phyloP scores from a whole-genome alignment of 2,888 invertebrate genomes.

The Boloria selene region DNA sequence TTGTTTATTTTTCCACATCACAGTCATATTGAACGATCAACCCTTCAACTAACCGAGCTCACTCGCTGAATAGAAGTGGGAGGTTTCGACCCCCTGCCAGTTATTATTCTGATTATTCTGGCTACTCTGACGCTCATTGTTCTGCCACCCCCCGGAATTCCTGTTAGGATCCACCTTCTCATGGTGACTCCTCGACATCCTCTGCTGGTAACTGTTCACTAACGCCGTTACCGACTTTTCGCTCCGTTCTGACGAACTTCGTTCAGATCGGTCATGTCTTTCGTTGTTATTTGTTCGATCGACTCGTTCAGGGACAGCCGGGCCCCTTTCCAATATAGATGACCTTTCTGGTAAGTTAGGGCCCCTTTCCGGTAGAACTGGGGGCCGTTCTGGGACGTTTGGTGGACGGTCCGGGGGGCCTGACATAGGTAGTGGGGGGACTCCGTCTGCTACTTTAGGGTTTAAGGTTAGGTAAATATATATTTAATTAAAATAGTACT shows the following conservation, averaged over 20 bases:
- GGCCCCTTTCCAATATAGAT: slow-evolving; percentile 47
- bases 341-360: slow-evolving; percentile 39
- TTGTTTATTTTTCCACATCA: no score
- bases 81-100: slow-evolving; percentile 63
- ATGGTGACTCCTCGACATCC: slow-evolving; percentile 57
- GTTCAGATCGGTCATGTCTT: slow-evolving; percentile 34
- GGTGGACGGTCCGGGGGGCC: slow-evolving; percentile 59
- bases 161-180: slow-evolving; percentile 52
- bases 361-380: slow-evolving; percentile 55
- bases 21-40: no score
- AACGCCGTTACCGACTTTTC: slow-evolving; percentile 69
- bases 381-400: slow-evolving; percentile 49
- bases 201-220: slow-evolving; percentile 73
- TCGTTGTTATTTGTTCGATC: slow-evolving; percentile 31
- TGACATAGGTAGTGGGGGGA: slow-evolving; percentile 62
- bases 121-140: slow-evolving; percentile 16
- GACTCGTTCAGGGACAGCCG: slow-evolving; percentile 35
- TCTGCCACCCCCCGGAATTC: slow-evolving; percentile 44
- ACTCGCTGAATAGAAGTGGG: slow-evolving; percentile 71
- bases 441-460: slow-evolving; percentile 48
- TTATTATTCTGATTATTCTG: slow-evolving; percentile 51
- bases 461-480: slow-evolving; percentile 14
- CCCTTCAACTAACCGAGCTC: slow-evolving; percentile 69
- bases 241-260: slow-evolving; percentile 35
- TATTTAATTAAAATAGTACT: background rate